Evolutionary conservation across 2,888 invertebrate genomes (phyloP), one percentile per base, ranked within the genome.

Genomic region (Diloba caeruleocephala): DNA sequence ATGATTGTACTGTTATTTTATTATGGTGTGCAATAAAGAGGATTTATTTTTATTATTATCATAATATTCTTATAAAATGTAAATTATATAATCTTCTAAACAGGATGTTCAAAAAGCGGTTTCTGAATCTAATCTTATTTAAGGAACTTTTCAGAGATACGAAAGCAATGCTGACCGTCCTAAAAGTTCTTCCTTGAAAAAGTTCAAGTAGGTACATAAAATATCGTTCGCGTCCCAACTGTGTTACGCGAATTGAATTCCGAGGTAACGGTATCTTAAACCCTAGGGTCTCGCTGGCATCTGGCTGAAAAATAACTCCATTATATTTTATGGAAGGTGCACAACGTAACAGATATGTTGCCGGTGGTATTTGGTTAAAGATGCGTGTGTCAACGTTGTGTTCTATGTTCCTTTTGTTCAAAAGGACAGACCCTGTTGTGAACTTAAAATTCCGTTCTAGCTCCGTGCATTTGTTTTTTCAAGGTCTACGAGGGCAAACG

Each of bases 181-280:
- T n/a, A 60, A 12, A 64, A 62, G 39, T 50, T 61, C 42, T 32
- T 45, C 46, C 65, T 64, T 46, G 42, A 34, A 39, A 28, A 72
- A 69, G 50, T 72, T 68, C 28, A 55, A 61, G 38, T n/a, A n/a
- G n/a, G n/a, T 61, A 57, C 46, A 69, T 72, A 63, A 69, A 69
- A 65, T 69, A 68, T 53, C 37, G 49, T 53, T 37, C 36, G 37
- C 45, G 54, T 71, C 59, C n/a, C 64, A 50, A 64, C 53, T 50
- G 69, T 59, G 58, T 72, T 62, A 57, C 50, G 54, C 50, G 62
- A 65, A 69, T 69, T 65, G 64, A 72, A 71, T 68, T 70, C 61
- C 65, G 52, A 45, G 61, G 69, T 65, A 65, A 65, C 54, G 61
- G 65, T 71, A 72, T 61, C 52, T 56, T 42, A 59, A 56, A 46